Base-by-base conservation (phyloP, 2,888 invertebrate genomes). In the Imbricaverruca yamaguchii region DNA sequence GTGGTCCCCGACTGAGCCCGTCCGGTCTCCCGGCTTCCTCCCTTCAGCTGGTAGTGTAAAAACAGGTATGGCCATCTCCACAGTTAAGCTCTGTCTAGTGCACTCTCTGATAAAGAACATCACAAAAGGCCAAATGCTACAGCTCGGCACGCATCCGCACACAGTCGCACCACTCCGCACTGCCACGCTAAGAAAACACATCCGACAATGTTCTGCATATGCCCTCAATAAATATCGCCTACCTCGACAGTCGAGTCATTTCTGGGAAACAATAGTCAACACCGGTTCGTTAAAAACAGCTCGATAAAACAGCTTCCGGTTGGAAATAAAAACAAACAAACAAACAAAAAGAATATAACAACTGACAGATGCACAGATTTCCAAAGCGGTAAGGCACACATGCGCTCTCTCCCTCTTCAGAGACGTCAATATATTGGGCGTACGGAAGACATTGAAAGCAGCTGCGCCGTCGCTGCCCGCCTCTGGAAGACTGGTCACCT, bases 161-260 rank as follows among this genome's bases (percentile, higher is more conserved):
- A 23, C 67, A 13, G 11, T 67, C 67, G 39, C 39, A 39, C 39
- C 39, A 39, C 39, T 39, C 39, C 39, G 4, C 39, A 39, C 39
- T 39, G 39, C 39, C 39, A 39, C 39, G 39, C 39, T 39, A 39
- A 39, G 39, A 39, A 39, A 4, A 39, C 39, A 39, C 39, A 39
- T 39, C 1, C 23, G n/a, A 57, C n/a, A 74, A 74, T 55, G 21
- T 15, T 21, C 18, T 74, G 53, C 74, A 53, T 74, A 74, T 74
- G 74, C 74, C 74, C 74, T 9, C 53, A 74, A 55, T 74, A 74
- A 74, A 74, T 74, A 74, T 74, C 74, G 74, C 74, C 55, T 39
- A 69, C 39, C 23, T 39, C 39, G 18, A 61, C 18, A 18, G 18
- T 11, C 7, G 18, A 18, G 61, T 18, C 39, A 39, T 39, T 15